Conservation (phyloP, 2,888 invertebrate genomes). For the Tetragonisca angustula region DNA sequence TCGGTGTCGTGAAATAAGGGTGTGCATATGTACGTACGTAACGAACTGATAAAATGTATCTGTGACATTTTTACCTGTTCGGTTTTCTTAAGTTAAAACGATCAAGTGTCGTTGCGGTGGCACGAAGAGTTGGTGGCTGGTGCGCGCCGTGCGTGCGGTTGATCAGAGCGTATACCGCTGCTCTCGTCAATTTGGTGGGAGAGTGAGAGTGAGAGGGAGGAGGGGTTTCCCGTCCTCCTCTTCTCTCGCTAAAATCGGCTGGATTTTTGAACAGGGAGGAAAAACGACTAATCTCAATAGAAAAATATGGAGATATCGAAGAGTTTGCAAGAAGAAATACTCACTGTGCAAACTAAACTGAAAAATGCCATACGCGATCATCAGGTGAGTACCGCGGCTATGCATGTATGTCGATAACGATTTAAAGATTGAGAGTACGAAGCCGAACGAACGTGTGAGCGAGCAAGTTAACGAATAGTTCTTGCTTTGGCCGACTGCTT, state of each 20-base stretch:
- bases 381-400: constrained; percentile 84
- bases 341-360: constrained; percentile 86
- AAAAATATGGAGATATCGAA: constrained; percentile 87
- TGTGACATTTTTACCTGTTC: constrained; percentile 52
- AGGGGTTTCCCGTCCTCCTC: constrained; percentile 68
- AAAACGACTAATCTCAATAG: constrained; percentile 45
- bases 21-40: constrained; percentile 57
- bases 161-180: constrained; percentile 65
- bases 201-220: constrained; percentile 65
- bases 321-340: constrained; percentile 87
- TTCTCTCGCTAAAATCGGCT: constrained; percentile 62
- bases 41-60: constrained; percentile 45
- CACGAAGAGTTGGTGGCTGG: constrained; percentile 54
- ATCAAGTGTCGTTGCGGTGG: constrained; percentile 61
- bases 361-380: constrained; percentile 88
- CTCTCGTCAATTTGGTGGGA: constrained; percentile 68
- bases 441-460: constrained; percentile 47
- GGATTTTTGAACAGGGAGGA: constrained; percentile 63
- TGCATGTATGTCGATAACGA: constrained; percentile 63
- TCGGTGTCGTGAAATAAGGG: constrained; percentile 56
- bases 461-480: constrained; percentile 43
- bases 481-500: constrained; percentile 5
- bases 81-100: constrained; percentile 51
- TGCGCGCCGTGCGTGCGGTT: constrained; percentile 65
- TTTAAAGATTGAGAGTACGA: constrained; percentile 61